A percentile compares a stretch with the other conserved stretches of the same genome.
Conservation (phyloP, 2,797 vertebrate genomes). For the Saxicola maurus region DNA sequence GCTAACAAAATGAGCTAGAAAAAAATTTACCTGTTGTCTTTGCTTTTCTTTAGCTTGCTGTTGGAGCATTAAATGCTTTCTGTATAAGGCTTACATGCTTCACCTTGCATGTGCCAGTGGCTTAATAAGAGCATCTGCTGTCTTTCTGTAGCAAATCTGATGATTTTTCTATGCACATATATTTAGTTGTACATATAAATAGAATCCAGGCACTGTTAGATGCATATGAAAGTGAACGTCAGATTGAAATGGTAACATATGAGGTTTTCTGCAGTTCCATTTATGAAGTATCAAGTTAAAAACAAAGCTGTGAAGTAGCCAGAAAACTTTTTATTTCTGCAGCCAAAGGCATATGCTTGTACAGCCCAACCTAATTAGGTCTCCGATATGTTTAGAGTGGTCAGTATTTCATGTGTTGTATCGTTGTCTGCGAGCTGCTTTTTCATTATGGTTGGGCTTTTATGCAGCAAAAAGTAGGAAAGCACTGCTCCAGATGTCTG, state of each 20-base stretch:
- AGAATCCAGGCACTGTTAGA: slow-evolving; percentile 44
- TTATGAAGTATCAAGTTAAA: slow-evolving; percentile 34
- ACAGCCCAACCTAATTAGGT: slow-evolving; percentile 38
- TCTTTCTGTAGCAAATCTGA: slow-evolving; percentile 42
- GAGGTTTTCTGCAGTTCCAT: slow-evolving; percentile 48
- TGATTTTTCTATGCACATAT: slow-evolving; percentile 56
- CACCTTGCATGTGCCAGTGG: slow-evolving; percentile 55
- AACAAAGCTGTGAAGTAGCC: slow-evolving; percentile 31
- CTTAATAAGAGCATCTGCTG: slow-evolving; percentile 71
- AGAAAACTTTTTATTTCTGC: slow-evolving; percentile 11
- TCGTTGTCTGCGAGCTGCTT: slow-evolving; percentile 9
- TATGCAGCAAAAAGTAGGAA: not conserved
- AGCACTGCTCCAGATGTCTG: slow-evolving; percentile 63
- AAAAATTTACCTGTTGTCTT: slow-evolving; percentile 42
- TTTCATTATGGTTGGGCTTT: slow-evolving; percentile 35
- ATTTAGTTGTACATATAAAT: slow-evolving; percentile 56
- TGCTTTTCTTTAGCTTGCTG: slow-evolving; percentile 25
- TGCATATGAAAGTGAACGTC: slow-evolving; percentile 33
- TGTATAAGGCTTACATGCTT: slow-evolving; percentile 56
- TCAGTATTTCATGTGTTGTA: slow-evolving; percentile 1
- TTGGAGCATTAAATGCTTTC: slow-evolving; percentile 10
- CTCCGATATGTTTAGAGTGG: slow-evolving; percentile 26
- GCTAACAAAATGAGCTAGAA: slow-evolving; percentile 30
- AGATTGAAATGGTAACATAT: slow-evolving; percentile 47
- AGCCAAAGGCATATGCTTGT: slow-evolving; percentile 24